Evolutionary conservation across 2,113 vertebrate genomes (phyloP), one percentile per base, ranked within the genome.

Genomic region (Rutilus rutilus): DNA sequence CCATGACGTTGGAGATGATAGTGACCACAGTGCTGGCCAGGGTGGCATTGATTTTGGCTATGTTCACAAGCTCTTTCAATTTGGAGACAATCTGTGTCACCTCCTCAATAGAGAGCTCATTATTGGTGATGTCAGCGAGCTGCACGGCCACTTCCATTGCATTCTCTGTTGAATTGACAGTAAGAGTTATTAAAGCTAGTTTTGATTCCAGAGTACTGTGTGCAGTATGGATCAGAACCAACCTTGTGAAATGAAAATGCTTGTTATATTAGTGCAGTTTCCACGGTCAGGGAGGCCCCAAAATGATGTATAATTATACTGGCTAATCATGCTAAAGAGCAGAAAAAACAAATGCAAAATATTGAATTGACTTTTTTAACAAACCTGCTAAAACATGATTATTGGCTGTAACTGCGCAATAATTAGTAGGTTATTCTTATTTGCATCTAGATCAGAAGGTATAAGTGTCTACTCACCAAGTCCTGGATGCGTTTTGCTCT

Each of bases 1-100:
- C 95, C 90, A 99, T 95, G 86, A 99, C 97, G 86, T 99, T 99
- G 87, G 98, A 99, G 95, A 99, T 97, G 91, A 99, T 97, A 77
- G 93, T 95, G 90, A 99, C 94, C 25, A 99, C 95, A 0, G 95
- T 96, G 82, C 92, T 94, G 30, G 98, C 98, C 60, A 99, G 88
- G 1, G 93, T 91, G 79, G 91, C 85, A 92, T 97, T 97, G 80
- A 99, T 98, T 90, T 95, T 95, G 59, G 96, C 95, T 83, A 97
- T 92, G 0, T 94, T 96, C 54, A 99, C 96, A 86, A 99, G 95
- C 91, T 96, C 94, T 90, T 97, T 95, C 60, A 99, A 96, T 86
- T 96, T 96, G 7, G 93, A 93, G 77, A 98, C 96, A 65, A 99
- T 96, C 2, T 95, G 94, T 19, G 95, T 96, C 64, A 99, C 97